Percentiles rank a stretch among this genome's conserved stretches.
These are phyloP conservation scores for Thysanoteuthis rhombus DNA, from an alignment of 2,888 invertebrate genomes.

Conservation along the genomic window DNA sequence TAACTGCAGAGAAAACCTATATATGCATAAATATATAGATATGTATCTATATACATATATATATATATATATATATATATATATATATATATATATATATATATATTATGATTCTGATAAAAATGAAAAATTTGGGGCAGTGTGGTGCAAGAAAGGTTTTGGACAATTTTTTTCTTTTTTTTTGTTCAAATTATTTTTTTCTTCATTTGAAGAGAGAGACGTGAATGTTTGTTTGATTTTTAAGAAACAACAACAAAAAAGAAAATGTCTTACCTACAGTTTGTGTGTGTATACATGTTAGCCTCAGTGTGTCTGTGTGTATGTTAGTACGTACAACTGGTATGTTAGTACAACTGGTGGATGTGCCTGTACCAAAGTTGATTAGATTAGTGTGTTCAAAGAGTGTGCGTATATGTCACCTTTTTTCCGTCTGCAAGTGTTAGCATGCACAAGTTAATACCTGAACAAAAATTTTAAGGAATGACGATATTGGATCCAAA, in stretches of 20 bases:
- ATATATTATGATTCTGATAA: background rate
- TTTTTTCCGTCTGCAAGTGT: background rate
- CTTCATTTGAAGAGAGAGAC: background rate
- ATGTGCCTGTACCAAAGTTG: background rate
- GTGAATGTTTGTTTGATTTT: background rate
- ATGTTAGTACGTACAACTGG: background rate
- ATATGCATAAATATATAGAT: background rate
- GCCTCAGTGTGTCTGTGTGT: background rate
- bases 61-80: background rate
- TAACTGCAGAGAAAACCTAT: background rate
- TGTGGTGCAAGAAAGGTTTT: background rate
- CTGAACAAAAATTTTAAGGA: background rate
- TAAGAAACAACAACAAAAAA: background rate
- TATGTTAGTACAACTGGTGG: background rate
- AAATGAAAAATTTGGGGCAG: background rate
- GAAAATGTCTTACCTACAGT: background rate
- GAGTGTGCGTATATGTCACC: background rate
- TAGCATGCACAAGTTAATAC: background rate
- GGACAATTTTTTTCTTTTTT: background rate
- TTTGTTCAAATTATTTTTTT: background rate
- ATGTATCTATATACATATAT: background rate
- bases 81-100: background rate
- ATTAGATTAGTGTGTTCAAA: background rate
- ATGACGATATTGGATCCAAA: background rate
- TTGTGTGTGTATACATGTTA: background rate